Evolutionary conservation across 2,797 vertebrate species (phyloP).

Genomic region (Steatocranus sp.): DNA sequence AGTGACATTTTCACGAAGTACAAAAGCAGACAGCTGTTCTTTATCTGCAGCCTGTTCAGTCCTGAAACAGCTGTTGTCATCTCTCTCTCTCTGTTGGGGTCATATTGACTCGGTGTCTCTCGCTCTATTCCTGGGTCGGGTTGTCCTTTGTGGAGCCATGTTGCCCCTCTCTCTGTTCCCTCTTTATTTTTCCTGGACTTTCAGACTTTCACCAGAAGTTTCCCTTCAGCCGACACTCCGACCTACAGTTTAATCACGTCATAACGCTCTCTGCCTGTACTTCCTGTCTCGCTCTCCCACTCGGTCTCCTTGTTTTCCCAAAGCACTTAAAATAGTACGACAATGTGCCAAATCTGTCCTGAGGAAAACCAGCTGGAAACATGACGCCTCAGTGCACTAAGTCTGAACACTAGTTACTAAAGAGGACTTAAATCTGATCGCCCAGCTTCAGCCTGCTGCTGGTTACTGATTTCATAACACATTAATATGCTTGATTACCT

Average conservation of each 20-base stretch:
- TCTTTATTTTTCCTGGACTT: neutral
- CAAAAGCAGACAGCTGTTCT: neutral
- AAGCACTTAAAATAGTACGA: neutral
- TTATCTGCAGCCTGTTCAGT: neutral
- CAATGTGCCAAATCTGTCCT: neutral
- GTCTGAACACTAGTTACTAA: fast-evolving
- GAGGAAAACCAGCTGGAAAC: neutral
- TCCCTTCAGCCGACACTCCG: neutral
- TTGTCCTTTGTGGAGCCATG: neutral
- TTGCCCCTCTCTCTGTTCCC: neutral
- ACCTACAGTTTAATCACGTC: neutral
- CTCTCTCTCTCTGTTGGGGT: neutral
- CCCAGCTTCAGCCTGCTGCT: neutral
- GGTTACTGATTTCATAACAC: fast-evolving
- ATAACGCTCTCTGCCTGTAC: fast-evolving
- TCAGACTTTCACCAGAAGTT: neutral
- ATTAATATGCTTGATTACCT: fast-evolving
- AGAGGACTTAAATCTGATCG: neutral
- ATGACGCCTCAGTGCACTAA: fast-evolving
- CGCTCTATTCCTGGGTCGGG: conserved; percentile 2
- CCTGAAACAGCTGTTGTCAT: neutral
- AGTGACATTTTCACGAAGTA: neutral
- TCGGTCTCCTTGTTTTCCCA: neutral
- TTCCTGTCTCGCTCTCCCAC: neutral
- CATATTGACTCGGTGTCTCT: neutral